Percentiles rank a stretch among this genome's conserved stretches.
phyloP scores from a whole-genome alignment of 2,113 vertebrate species.

The Amia ocellicauda region DNA sequence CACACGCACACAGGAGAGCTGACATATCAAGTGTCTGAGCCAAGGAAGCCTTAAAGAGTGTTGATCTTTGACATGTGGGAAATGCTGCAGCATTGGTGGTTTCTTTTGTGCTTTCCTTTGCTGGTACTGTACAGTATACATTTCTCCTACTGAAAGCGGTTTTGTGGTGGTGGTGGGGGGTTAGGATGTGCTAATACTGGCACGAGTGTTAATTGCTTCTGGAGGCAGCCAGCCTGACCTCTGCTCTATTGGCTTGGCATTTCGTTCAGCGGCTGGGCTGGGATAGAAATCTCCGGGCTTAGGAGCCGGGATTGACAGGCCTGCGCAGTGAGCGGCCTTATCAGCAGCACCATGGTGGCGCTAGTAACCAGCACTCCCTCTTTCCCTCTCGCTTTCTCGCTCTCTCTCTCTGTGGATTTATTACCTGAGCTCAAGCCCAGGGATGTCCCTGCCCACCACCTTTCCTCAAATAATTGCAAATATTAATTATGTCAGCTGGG shows the following conservation, averaged over 20 bases:
- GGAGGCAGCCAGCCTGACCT: slow-evolving; percentile 40
- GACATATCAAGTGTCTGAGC: no score
- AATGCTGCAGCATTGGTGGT: no score
- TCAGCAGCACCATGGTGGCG: slow-evolving; percentile 58
- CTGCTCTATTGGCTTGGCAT: slow-evolving; percentile 44
- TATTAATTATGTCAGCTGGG: slow-evolving; percentile 72
- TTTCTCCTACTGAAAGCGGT: slow-evolving; percentile 26
- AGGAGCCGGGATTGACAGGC: slow-evolving; percentile 55
- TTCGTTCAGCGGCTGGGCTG: slow-evolving; percentile 8
- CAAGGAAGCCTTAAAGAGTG: no score
- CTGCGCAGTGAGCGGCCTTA: slow-evolving; percentile 55
- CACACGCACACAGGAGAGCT: no score
- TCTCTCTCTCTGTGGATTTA: slow-evolving; percentile 50
- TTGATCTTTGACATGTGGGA: no score
- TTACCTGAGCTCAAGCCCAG: slow-evolving; percentile 45
- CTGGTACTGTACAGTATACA: no score
- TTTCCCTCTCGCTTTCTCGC: background rate
- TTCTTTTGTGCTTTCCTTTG: no score
- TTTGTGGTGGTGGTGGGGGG: slow-evolving; percentile 47
- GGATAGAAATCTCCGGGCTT: slow-evolving; percentile 60
- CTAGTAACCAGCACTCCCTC: slow-evolving; percentile 48
- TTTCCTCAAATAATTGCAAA: slow-evolving; percentile 72
- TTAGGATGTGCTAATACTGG: slow-evolving; percentile 22
- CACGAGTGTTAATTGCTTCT: background rate
- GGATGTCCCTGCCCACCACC: slow-evolving; percentile 64